phyloP scores from a whole-genome alignment of 1,140 invertebrate genomes.

The Limonius californicus region DNA sequence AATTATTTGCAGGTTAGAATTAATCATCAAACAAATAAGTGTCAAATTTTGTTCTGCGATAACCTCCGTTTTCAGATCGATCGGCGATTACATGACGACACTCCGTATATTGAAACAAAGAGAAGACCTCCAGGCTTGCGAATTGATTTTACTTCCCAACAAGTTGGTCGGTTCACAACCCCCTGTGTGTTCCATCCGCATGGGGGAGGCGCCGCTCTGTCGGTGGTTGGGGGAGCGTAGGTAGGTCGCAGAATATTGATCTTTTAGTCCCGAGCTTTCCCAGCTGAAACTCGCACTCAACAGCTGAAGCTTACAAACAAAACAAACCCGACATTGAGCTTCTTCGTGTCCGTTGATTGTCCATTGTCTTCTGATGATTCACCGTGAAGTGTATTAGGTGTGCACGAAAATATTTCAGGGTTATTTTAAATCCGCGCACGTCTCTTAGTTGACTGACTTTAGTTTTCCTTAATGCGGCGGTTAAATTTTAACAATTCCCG shows the following conservation, averaged over 20 bases:
- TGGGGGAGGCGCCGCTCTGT: not conserved
- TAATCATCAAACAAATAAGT: no score
- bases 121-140: no score
- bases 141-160: no score
- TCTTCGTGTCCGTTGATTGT: not conserved
- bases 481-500: not conserved
- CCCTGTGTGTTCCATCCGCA: not conserved
- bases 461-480: not conserved
- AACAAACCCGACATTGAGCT: not conserved
- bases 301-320: slow-evolving; percentile 7
- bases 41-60: no score
- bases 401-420: not conserved
- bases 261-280: not conserved
- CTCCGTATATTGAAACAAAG: no score
- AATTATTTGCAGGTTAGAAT: no score
- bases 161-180: not conserved
- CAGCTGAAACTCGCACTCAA: slow-evolving; percentile 9
- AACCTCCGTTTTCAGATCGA: no score
- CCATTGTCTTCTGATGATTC: slow-evolving; percentile 3
- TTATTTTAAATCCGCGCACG: not conserved
- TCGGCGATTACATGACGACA: no score
- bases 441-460: slow-evolving; percentile 5
- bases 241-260: slow-evolving; percentile 12
- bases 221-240: slow-evolving; percentile 6
- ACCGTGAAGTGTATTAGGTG: not conserved